These are phyloP conservation scores for Nymphalis c-album DNA, from an alignment of 2,888 invertebrate species.

Conservation along the genomic window DNA sequence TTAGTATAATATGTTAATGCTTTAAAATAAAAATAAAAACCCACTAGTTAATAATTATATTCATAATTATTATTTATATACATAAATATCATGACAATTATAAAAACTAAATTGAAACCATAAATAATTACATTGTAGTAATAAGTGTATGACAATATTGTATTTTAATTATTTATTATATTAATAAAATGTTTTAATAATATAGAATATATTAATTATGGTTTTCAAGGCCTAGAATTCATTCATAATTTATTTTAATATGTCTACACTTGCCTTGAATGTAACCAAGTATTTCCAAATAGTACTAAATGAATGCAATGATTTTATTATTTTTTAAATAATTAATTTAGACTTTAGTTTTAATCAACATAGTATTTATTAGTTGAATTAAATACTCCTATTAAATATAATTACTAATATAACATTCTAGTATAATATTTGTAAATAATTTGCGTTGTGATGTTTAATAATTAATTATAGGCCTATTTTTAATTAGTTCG, in stretches of 20 bases:
- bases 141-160: slow-evolving; percentile 23
- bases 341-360: not conserved
- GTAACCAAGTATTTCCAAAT: not conserved
- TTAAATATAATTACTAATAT: too few relatives aligned
- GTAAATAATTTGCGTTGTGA: not conserved
- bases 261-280: not conserved
- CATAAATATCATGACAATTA: not conserved
- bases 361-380: too few relatives aligned
- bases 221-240: not conserved
- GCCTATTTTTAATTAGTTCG: slow-evolving; percentile 4
- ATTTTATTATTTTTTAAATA: not conserved
- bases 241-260: not conserved
- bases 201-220: not conserved
- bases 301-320: not conserved
- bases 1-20: not conserved
- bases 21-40: not conserved
- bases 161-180: not conserved
- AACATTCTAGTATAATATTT: not conserved
- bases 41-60: not conserved
- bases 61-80: not conserved
- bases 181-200: not conserved
- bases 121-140: not conserved
- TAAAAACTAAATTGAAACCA: not conserved
- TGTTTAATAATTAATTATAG: not conserved
- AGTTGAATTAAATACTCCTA: too few relatives aligned